These are phyloP conservation scores for Bathynomus jamesi DNA, from an alignment of 1,140 invertebrate species.

Conservation along the genomic window DNA sequence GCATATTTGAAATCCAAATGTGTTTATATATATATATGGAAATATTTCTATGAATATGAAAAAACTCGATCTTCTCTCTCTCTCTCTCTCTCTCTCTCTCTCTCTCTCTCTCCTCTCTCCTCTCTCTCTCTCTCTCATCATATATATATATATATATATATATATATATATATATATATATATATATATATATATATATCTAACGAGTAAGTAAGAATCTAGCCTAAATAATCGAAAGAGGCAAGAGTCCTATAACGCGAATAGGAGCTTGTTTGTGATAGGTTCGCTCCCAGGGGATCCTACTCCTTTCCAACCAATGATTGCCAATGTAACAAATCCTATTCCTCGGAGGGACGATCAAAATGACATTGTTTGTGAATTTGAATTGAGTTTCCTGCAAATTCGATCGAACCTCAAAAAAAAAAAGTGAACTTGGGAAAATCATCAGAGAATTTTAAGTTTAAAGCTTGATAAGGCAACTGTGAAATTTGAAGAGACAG, in stretches of 20 bases:
- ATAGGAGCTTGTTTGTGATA: slow-evolving; percentile 35
- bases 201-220: neutral
- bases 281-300: slow-evolving; percentile 23
- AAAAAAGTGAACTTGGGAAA: neutral
- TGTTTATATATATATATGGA: too few relatives aligned
- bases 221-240: neutral
- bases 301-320: slow-evolving; percentile 34
- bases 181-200: slow-evolving; percentile 1
- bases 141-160: slow-evolving; percentile 5
- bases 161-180: slow-evolving; percentile 2
- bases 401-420: slow-evolving; percentile 16
- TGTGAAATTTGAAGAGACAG: slow-evolving; percentile 13
- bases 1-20: too few relatives aligned
- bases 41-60: too few relatives aligned
- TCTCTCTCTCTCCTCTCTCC: too few relatives aligned
- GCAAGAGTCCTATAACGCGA: slow-evolving; percentile 15
- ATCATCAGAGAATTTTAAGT: slow-evolving; percentile 2
- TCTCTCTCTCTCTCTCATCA: too few relatives aligned
- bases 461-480: slow-evolving; percentile 3
- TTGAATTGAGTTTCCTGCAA: slow-evolving; percentile 12
- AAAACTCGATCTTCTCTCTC: too few relatives aligned
- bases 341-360: slow-evolving; percentile 19
- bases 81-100: too few relatives aligned
- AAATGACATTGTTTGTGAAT: slow-evolving; percentile 33
- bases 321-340: slow-evolving; percentile 35